A percentile compares a stretch with the other conserved stretches of the same genome.
phyloP scores from a whole-genome alignment of 2,888 invertebrate genomes.

The Leptodirus hochenwartii region DNA sequence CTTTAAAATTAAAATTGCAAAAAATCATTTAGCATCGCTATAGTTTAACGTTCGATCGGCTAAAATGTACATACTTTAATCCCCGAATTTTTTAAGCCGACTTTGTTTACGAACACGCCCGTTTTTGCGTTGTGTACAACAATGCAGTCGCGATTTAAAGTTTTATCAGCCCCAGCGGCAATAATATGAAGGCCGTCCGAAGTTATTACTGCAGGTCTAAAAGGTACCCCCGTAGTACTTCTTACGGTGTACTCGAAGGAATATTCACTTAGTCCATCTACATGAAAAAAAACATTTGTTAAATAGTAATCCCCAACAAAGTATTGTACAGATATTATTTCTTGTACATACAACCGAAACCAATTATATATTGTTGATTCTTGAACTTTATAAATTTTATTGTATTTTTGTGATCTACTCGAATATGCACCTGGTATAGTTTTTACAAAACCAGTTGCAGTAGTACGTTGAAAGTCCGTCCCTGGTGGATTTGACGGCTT shows the following conservation, averaged over 20 bases:
- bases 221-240: slow-evolving; percentile 46
- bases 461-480: slow-evolving; percentile 42
- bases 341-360: no score
- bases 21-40: background rate
- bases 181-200: slow-evolving; percentile 64
- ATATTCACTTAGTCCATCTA: slow-evolving; percentile 60
- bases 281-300: slow-evolving; percentile 16
- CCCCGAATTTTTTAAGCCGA: slow-evolving; percentile 30
- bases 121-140: slow-evolving; percentile 68
- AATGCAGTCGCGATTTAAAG: slow-evolving; percentile 60
- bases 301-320: slow-evolving; percentile 1
- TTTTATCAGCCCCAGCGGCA: slow-evolving; percentile 66
- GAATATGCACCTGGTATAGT: slow-evolving; percentile 49
- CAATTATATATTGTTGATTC: no score
- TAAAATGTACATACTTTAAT: slow-evolving; percentile 38
- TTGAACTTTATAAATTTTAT: no score
- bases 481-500: slow-evolving; percentile 43
- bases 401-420: no score
- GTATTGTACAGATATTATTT: no score
- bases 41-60: background rate
- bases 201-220: slow-evolving; percentile 62
- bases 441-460: slow-evolving; percentile 48
- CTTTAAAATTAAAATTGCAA: slow-evolving; percentile 20
- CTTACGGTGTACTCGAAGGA: slow-evolving; percentile 68
- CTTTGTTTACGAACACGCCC: slow-evolving; percentile 39